Conservation (phyloP, 2,113 vertebrate species). For the Amphilophus citrinellus region DNA sequence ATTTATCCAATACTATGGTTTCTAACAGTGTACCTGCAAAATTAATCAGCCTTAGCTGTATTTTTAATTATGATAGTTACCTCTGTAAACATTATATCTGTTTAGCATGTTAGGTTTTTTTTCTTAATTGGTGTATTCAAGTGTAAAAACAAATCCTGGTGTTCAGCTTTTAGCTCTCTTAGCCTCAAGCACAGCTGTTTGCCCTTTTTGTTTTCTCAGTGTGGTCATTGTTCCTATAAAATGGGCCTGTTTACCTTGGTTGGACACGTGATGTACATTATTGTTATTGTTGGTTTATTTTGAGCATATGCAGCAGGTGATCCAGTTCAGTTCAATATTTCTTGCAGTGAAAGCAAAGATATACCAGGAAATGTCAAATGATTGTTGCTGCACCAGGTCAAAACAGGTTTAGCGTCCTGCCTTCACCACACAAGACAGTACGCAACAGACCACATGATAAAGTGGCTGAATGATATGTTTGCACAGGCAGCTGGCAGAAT, state of each 20-base stretch:
- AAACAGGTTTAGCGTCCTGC: background rate
- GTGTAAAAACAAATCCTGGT: background rate
- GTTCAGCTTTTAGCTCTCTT: background rate
- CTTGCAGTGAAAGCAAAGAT: background rate
- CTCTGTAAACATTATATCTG: background rate
- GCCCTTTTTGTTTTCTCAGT: background rate
- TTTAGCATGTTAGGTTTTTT: background rate
- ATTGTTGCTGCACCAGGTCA: background rate
- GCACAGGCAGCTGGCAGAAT: background rate
- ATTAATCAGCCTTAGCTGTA: background rate
- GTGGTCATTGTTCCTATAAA: background rate
- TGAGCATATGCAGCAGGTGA: background rate
- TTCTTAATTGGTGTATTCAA: background rate
- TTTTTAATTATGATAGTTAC: background rate
- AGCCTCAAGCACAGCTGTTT: background rate
- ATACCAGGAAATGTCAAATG: background rate
- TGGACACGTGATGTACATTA: background rate
- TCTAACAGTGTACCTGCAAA: background rate
- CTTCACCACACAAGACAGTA: background rate
- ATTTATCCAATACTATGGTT: background rate
- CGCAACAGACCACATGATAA: background rate
- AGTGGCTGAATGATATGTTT: constrained; percentile 15
- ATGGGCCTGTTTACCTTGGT: background rate
- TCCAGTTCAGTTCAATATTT: background rate
- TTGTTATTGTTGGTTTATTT: background rate